Evolutionary conservation across 2,888 invertebrate species (phyloP), one percentile per base, ranked within the genome.

Genomic region (Hofmannophila pseudospretella): DNA sequence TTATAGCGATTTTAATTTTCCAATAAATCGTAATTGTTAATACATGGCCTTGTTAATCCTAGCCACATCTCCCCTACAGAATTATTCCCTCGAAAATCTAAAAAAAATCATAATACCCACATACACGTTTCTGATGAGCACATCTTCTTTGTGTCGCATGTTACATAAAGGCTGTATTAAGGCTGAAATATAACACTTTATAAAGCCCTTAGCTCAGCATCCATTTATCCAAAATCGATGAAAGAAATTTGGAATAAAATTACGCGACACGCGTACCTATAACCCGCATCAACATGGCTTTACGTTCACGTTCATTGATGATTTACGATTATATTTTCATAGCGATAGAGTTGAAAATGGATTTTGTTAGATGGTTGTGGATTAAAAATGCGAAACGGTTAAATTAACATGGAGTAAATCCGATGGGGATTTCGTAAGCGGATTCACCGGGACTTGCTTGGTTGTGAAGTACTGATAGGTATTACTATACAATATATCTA

Each of bases 241-340:
- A 44, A 47, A 36, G 39, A 41, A 50, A 54, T 45, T 56, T 51
- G 44, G 39, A 45, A 37, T 38, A 48, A 53, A 51, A 51, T 49
- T 42, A 45, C 44, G 38, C 35, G 42, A 44, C 39, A 42, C 39
- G 34, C 23, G 2, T n/a, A n/a, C n/a, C n/a, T n/a, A n/a, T n/a
- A n/a, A 5, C 2, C 38, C 39, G 20, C n/a, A 31, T 42, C 20
- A 19, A 13, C 5, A 11, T 2, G 22, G 10, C 20, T n/a, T 22
- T n/a, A 1, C 30, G 9, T 16, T 19, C 5, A 8, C 5, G n/a
- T n/a, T n/a, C n/a, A n/a, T n/a, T n/a, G n/a, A 9, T n/a, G n/a
- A 23, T 19, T 19, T 16, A 10, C 16, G 7, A 16, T 19, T 23
- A 8, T 23, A 23, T 23, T 23, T 16, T 7, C n/a, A 38, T 26